Conservation (phyloP, 2,113 vertebrate genomes). For the Vulpes vulpes region DNA sequence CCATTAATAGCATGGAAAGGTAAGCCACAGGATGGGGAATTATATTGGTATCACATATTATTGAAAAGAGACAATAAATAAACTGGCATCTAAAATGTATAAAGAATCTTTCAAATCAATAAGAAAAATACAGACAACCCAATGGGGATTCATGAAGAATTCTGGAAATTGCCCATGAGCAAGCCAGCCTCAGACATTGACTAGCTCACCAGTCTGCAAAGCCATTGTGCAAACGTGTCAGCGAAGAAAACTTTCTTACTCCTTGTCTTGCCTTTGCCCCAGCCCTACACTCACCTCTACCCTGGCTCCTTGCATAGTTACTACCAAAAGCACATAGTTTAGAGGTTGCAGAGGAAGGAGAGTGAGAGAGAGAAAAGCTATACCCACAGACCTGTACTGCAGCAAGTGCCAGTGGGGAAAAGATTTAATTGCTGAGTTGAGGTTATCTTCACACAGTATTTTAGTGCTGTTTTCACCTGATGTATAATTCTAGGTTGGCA, state of each 20-base stretch:
- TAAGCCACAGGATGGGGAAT: background rate
- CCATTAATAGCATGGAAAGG: background rate
- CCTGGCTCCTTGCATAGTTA: background rate
- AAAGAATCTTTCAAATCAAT: constrained; percentile 26
- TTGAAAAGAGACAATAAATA: background rate
- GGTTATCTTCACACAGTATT: background rate
- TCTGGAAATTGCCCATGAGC: background rate
- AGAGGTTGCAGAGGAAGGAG: background rate
- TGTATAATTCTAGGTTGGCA: background rate
- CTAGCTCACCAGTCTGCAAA: background rate
- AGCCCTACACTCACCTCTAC: background rate
- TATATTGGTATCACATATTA: background rate
- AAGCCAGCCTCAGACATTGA: background rate
- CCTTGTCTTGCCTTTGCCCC: background rate
- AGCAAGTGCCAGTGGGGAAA: background rate
- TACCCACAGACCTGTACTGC: background rate
- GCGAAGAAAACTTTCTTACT: background rate
- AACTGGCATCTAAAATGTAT: background rate
- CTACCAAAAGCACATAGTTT: background rate
- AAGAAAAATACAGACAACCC: background rate
- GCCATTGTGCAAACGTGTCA: background rate
- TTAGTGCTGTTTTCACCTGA: background rate
- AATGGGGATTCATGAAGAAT: background rate
- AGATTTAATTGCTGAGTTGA: background rate
- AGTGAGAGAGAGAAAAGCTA: background rate